These are phyloP conservation scores for Aspidapion aeneum DNA, from an alignment of 2,888 invertebrate species.

Conservation along the genomic window DNA sequence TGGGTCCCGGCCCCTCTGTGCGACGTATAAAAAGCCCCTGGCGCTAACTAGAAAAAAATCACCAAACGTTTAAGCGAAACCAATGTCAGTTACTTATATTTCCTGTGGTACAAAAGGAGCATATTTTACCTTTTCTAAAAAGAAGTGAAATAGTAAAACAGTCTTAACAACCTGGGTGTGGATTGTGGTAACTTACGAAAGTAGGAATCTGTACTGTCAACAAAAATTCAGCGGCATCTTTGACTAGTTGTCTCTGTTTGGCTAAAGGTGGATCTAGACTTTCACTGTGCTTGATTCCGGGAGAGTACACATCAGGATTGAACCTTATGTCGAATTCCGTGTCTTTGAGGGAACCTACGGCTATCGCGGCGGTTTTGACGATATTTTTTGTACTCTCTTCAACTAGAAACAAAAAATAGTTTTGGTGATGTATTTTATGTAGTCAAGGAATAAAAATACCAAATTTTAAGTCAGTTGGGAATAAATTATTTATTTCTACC, in stretches of 20 bases:
- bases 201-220: conserved; percentile 92
- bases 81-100: too few species aligned
- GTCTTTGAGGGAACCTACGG: conserved; percentile 92
- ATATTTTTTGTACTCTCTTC: conserved; percentile 86
- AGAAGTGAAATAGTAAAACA: too few species aligned
- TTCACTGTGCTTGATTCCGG: conserved; percentile 83
- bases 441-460: conserved; percentile 6
- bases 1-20: too few species aligned
- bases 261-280: conserved; percentile 64
- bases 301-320: conserved; percentile 97
- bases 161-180: too few species aligned
- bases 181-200: conserved; percentile 82
- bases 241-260: conserved; percentile 85
- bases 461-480: too few species aligned
- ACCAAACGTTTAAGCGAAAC: too few species aligned
- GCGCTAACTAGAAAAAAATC: too few species aligned
- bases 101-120: too few species aligned
- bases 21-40: too few species aligned
- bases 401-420: conserved; percentile 53
- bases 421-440: too few species aligned
- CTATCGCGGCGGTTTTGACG: conserved; percentile 83
- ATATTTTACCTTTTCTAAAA: too few species aligned
- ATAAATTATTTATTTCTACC: too few species aligned
- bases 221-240: conserved; percentile 94
- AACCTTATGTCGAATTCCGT: conserved; percentile 96